These are phyloP conservation scores for Rhabdomys dilectus DNA, from an alignment of 2,113 vertebrate genomes.

Conservation along the genomic window DNA sequence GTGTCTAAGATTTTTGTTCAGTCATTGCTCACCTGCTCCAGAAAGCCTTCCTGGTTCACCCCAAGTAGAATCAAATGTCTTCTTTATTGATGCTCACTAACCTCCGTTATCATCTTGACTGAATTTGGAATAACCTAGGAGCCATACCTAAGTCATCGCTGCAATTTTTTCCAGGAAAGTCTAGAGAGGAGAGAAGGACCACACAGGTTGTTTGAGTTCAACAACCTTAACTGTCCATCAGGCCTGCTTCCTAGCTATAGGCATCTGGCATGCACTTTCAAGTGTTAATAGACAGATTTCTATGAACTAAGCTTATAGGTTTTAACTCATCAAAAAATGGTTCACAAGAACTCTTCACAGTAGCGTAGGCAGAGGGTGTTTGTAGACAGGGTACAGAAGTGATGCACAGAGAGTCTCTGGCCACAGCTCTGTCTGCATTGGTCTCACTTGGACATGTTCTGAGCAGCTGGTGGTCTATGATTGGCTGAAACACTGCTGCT, in stretches of 20 bases:
- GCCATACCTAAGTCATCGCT: neutral
- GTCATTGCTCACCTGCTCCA: neutral
- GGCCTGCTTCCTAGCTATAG: neutral
- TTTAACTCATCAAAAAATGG: neutral
- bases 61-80: neutral
- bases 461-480: neutral
- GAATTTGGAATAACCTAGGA: neutral
- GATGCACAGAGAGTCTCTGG: neutral
- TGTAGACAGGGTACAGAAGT: neutral
- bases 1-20: neutral
- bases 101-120: neutral
- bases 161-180: neutral
- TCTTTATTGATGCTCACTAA: neutral
- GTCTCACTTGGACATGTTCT: neutral
- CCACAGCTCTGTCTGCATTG: neutral
- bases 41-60: neutral
- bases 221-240: neutral
- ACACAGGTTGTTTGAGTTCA: neutral
- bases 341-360: neutral
- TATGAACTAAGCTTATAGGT: neutral
- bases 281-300: neutral
- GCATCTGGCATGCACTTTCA: neutral
- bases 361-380: accelerated
- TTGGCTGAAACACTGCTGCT: neutral
- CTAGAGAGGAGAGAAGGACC: neutral